A percentile compares a stretch with the other conserved stretches of the same genome.
These are phyloP conservation scores for Apodemia mormo DNA, from an alignment of 2,888 invertebrate genomes.

Conservation along the genomic window DNA sequence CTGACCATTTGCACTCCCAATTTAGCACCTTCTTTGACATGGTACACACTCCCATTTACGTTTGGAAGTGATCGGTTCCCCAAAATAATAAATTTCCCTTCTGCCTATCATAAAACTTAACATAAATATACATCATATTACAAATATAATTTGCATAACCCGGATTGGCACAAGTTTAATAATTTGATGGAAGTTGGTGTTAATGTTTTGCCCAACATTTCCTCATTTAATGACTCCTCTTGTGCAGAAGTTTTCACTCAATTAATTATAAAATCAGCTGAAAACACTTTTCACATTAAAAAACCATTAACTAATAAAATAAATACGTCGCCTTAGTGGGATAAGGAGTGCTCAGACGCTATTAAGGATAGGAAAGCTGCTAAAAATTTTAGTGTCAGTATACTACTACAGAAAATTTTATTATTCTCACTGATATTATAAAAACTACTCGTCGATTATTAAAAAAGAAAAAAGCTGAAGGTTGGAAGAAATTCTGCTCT, in stretches of 20 bases:
- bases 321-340: background rate
- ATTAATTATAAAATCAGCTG: conserved; percentile 5
- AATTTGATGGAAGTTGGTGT: background rate
- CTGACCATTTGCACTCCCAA: background rate
- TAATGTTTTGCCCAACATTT: background rate
- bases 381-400: no score
- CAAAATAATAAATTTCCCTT: background rate
- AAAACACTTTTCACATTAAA: background rate
- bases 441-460: background rate
- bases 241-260: conserved; percentile 8
- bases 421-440: background rate
- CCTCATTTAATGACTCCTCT: background rate
- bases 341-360: background rate
- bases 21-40: background rate
- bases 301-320: background rate
- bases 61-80: conserved; percentile 2
- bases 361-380: background rate
- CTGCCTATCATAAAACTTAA: background rate
- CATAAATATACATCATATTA: background rate
- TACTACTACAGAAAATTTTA: conserved; percentile 1
- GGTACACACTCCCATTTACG: background rate
- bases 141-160: background rate
- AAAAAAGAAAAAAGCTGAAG: background rate
- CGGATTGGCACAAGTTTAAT: background rate
- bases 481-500: background rate